These are phyloP conservation scores for Magallana gigas DNA, from an alignment of 1,140 invertebrate species.

Conservation along the genomic window DNA sequence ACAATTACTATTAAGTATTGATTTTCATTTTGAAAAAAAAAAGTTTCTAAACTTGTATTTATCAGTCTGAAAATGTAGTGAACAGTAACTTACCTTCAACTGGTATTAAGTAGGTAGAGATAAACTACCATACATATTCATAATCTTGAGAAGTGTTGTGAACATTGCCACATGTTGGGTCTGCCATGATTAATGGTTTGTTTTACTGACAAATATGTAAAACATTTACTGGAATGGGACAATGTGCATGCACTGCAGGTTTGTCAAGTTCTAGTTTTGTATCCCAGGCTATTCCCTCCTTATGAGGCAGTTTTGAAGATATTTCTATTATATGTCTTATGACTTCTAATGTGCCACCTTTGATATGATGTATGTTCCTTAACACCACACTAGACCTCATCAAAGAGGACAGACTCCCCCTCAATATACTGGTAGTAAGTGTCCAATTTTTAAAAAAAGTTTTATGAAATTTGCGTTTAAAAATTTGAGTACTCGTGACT, in stretches of 20 bases:
- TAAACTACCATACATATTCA: not conserved
- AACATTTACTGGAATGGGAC: slow-evolving; percentile 21
- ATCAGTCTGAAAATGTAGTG: too few relatives aligned
- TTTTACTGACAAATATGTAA: slow-evolving; percentile 7
- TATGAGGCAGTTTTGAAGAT: too few relatives aligned
- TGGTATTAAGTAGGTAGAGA: not conserved
- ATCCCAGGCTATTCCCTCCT: too few relatives aligned
- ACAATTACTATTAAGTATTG: not conserved
- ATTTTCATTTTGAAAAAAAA: not conserved
- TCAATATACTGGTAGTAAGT: slow-evolving; percentile 26
- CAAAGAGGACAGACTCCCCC: slow-evolving; percentile 31
- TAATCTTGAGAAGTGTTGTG: slow-evolving; percentile 5
- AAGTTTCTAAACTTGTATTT: too few relatives aligned
- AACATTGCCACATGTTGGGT: slow-evolving; percentile 9
- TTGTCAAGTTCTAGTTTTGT: not conserved
- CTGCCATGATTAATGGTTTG: not conserved
- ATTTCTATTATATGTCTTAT: too few relatives aligned
- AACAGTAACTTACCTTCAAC: not conserved
- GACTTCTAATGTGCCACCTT: too few relatives aligned
- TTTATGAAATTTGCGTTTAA: too few relatives aligned
- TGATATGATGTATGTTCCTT: not conserved
- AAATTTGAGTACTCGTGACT: too few relatives aligned
- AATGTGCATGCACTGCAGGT: slow-evolving; percentile 28
- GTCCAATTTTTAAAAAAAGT: not conserved
- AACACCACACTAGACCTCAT: slow-evolving; percentile 6